Evolutionary conservation across 2,888 invertebrate species (phyloP).

Genomic region (Didymodactylos carnosus): DNA sequence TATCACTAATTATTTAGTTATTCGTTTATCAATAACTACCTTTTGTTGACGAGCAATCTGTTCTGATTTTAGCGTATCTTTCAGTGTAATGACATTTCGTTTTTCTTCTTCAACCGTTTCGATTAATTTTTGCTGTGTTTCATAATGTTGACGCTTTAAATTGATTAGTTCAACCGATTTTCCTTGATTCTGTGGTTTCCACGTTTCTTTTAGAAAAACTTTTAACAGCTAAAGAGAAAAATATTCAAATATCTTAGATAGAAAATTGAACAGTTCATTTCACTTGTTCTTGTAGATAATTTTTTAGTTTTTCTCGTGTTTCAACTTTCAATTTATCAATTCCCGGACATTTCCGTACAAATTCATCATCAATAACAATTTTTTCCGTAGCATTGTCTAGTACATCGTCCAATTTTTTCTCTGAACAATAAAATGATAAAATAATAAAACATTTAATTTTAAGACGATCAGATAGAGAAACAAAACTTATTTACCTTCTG

Average conservation of each 20-base stretch:
- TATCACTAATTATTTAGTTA: no score
- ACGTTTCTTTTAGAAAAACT: neutral
- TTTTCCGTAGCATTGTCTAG: neutral
- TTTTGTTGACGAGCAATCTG: neutral
- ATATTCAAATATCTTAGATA: no score
- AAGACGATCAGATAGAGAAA: neutral
- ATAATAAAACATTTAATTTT: neutral
- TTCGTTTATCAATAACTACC: neutral
- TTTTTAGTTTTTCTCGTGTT: neutral
- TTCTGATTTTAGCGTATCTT: neutral
- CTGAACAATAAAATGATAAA: neutral
- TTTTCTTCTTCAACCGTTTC: neutral
- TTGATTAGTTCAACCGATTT: neutral
- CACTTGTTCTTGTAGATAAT: neutral
- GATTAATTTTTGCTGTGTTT: neutral
- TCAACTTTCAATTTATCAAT: neutral
- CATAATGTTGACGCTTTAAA: neutral
- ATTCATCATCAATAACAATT: neutral
- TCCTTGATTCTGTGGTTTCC: neutral
- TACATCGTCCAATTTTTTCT: neutral
- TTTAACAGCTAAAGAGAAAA: neutral
- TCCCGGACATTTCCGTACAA: neutral
- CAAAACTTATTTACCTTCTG: neutral
- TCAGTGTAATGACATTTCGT: neutral
- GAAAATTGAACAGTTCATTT: no score